Conservation (phyloP, 2,888 invertebrate species). For the Kryphioiulus occultus region DNA sequence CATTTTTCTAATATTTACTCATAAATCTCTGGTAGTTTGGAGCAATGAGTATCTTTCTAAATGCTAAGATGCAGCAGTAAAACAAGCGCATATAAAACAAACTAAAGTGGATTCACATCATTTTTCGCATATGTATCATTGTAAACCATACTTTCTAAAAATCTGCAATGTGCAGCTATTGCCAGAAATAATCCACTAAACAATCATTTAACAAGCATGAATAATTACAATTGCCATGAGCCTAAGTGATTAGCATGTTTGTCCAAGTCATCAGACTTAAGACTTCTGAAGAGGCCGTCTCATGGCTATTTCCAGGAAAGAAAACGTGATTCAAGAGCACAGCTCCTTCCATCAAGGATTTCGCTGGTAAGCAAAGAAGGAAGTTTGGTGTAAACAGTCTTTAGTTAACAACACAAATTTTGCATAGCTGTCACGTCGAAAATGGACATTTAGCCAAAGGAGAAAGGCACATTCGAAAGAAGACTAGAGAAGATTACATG, state of each 20-base stretch:
- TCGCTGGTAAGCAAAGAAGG: not conserved
- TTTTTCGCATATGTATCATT: not conserved
- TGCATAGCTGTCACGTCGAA: not conserved
- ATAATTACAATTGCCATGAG: not conserved
- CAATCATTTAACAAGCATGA: not conserved
- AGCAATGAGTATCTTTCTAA: too few relatives aligned
- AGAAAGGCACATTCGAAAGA: conserved; percentile 2
- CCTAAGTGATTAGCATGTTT: not conserved
- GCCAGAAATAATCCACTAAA: not conserved
- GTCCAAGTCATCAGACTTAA: not conserved
- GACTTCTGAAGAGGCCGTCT: not conserved
- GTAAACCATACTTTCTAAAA: not conserved
- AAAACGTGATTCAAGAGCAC: not conserved
- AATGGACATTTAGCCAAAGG: conserved; percentile 6
- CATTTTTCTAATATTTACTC: too few relatives aligned
- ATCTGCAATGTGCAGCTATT: not conserved
- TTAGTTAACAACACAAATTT: conserved; percentile 26
- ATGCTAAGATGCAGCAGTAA: too few relatives aligned
- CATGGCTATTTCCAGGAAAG: not conserved
- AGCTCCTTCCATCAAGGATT: not conserved
- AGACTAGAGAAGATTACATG: conserved; percentile 20
- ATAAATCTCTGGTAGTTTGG: too few relatives aligned
- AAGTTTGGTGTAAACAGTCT: conserved; percentile 3
- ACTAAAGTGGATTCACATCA: too few relatives aligned
- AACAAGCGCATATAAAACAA: too few relatives aligned